A percentile compares a stretch with the other conserved stretches of the same genome.
These are phyloP conservation scores for Spheniscus mendiculus DNA, from an alignment of 2,113 vertebrate species.

Conservation along the genomic window DNA sequence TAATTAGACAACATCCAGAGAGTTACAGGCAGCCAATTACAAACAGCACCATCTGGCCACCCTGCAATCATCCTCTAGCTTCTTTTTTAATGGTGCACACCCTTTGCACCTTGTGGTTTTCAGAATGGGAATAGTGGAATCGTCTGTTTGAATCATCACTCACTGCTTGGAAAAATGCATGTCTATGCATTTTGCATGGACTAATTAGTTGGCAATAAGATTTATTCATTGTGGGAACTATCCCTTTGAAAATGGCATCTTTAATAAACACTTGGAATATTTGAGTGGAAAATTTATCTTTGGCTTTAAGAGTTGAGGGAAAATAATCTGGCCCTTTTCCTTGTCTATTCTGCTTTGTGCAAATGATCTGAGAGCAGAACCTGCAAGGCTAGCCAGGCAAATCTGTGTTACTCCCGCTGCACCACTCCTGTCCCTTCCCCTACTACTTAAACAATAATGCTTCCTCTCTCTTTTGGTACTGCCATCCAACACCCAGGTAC, in stretches of 20 bases:
- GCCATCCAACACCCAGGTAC: neutral
- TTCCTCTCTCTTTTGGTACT: neutral
- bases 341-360: neutral
- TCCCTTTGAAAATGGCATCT: neutral
- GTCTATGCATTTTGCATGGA: neutral
- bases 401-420: neutral
- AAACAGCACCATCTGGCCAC: neutral
- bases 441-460: neutral
- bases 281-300: neutral
- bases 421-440: neutral
- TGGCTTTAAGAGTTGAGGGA: neutral
- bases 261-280: neutral
- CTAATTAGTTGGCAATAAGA: neutral
- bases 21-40: neutral
- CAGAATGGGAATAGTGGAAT: neutral
- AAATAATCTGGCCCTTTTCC: neutral
- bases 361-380: neutral
- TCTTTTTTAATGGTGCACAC: neutral
- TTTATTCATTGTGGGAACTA: neutral
- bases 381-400: neutral
- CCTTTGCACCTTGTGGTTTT: neutral
- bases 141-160: neutral
- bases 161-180: neutral
- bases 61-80: neutral
- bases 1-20: neutral